Base-by-base conservation (phyloP, 1,140 invertebrate genomes). In the Drosophila truncata region DNA sequence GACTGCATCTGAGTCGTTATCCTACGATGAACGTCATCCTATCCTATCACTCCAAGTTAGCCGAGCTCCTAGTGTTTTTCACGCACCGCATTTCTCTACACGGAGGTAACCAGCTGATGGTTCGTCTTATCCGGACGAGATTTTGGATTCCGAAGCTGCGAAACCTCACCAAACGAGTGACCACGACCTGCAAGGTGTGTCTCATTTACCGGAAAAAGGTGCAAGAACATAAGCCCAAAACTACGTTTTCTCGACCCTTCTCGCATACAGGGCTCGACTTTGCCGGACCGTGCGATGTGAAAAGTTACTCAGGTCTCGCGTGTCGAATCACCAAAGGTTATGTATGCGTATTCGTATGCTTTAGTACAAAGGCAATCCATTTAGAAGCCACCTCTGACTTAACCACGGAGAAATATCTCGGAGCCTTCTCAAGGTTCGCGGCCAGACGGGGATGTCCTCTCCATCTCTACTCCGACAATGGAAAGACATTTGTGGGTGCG, bases 241-340 rank as follows among this genome's bases (percentile, higher is more conserved):
- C 27, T 29, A 50, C 35, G 1, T 49, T 66, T 13, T 46, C 55
- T 10, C 52, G 52, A 10, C 73, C 82, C 25, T 92, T 93, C 71
- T 10, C 39, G 11, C 25, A 62, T 37, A 54, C 78, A 13, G 92
- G 92, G 0, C 58, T 93, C 1, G 91, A 93, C 59, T 93, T 91
- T 52, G 86, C 82, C 16, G 93, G 93, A 18, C 91, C 92, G 2
- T 72, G 92, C 13, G 37, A 66, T 1, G 55, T 93, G 0, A 92
- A 85, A 69, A 67, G 20, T 10, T 67, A 49, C 13, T 55, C 55
- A 1, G 73, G 77, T 25, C 69, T 81, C 31, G 74, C 75, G 4
- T 37, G 50, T 10, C 69, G 57, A 25, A 37, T 66, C 18, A 77
- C 69, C 10, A 93, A 88, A 39, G 59, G 47, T 2, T 93, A 91